Percentiles rank a stretch among this genome's conserved stretches.
phyloP scores from a whole-genome alignment of 2,797 vertebrate genomes.

The Acanthornis magna region DNA sequence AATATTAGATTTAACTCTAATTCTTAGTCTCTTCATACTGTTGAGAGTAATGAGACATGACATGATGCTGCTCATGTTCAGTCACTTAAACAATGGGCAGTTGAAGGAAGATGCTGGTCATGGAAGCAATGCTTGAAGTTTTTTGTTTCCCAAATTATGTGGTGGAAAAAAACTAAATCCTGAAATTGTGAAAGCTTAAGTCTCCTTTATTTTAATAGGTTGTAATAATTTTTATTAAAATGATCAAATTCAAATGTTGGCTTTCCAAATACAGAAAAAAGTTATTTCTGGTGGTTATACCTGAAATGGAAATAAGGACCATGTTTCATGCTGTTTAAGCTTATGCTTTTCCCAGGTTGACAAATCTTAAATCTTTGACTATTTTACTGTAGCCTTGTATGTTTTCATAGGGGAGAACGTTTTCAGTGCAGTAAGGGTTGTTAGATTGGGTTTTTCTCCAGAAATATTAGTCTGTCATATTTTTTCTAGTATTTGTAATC shows the following conservation, averaged over 20 bases:
- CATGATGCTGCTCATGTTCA: neutral
- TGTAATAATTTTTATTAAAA: conserved; percentile 29
- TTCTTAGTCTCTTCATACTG: neutral
- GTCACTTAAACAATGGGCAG: neutral
- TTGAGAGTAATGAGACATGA: neutral
- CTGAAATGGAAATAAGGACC: neutral
- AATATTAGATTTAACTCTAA: neutral
- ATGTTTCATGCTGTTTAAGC: neutral
- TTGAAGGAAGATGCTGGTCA: neutral
- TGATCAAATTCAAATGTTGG: neutral
- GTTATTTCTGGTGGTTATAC: neutral
- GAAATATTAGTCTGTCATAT: neutral
- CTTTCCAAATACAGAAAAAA: neutral
- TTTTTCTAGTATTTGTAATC: neutral
- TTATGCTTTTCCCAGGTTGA: neutral
- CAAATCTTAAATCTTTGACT: neutral
- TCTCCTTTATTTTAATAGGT: conserved; percentile 27
- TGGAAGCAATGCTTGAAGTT: neutral
- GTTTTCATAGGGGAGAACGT: neutral
- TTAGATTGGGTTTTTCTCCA: neutral
- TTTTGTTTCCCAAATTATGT: neutral
- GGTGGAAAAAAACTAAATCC: neutral
- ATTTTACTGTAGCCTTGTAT: neutral
- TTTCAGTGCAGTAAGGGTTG: neutral
- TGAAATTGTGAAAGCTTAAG: neutral